phyloP scores from a whole-genome alignment of 2,797 vertebrate genomes.

The Lates japonicus region DNA sequence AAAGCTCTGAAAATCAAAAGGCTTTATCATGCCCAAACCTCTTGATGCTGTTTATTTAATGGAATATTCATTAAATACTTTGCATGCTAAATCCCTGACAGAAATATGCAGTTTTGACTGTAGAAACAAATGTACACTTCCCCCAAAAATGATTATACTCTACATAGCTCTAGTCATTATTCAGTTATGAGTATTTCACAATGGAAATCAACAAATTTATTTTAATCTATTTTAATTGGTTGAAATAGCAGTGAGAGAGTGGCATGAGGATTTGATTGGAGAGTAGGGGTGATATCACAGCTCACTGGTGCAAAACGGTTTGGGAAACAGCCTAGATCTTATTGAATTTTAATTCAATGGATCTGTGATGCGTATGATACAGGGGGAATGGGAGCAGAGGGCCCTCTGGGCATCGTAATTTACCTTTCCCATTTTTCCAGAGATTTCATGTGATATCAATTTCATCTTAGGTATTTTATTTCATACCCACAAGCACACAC shows the following conservation, averaged over 20 bases:
- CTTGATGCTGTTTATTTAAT: slow-evolving; percentile 36
- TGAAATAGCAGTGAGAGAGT: slow-evolving; percentile 46
- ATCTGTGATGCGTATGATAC: slow-evolving; percentile 72
- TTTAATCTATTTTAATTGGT: slow-evolving; percentile 67
- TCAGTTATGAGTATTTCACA: slow-evolving; percentile 35
- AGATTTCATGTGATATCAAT: slow-evolving; percentile 61
- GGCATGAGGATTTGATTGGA: slow-evolving; percentile 68
- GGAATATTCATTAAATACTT: slow-evolving; percentile 25
- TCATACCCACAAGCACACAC: slow-evolving; percentile 6
- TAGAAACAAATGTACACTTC: not conserved
- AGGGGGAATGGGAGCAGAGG: slow-evolving; percentile 31
- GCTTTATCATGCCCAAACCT: slow-evolving; percentile 8
- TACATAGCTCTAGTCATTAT: slow-evolving; percentile 31
- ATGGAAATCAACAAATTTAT: slow-evolving; percentile 63
- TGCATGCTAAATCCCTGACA: slow-evolving; percentile 9
- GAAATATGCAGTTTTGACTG: not conserved
- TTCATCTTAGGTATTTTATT: slow-evolving; percentile 55
- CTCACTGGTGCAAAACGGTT: slow-evolving; percentile 80
- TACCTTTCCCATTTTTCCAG: slow-evolving; percentile 47
- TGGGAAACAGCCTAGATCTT: slow-evolving; percentile 77
- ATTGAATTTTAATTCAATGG: slow-evolving; percentile 84
- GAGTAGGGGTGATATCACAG: slow-evolving; percentile 79
- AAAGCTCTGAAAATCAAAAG: slow-evolving; percentile 40
- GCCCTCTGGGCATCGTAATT: slow-evolving; percentile 66
- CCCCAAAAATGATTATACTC: slow-evolving; percentile 4